Evolutionary conservation across 2,888 invertebrate species (phyloP), one percentile per base, ranked within the genome.

Genomic region (Ophion obscuratus): DNA sequence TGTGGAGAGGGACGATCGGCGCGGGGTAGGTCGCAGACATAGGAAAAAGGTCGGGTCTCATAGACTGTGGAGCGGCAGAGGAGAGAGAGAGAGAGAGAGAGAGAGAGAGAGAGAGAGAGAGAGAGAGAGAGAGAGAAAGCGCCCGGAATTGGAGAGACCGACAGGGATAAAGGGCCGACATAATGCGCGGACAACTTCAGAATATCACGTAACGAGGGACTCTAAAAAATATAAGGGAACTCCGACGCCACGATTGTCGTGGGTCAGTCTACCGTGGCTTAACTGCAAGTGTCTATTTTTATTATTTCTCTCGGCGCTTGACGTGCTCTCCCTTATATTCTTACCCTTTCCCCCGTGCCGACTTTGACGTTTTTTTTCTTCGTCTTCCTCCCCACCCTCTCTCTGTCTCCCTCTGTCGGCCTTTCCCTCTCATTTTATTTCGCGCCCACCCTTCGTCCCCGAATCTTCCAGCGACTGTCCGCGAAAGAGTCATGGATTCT

Each of bases 221-320:
- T 90, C 90, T 91, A 89, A 90, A 92, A 82, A 92, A 92, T 92
- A 92, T 91, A 92, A 91, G 91, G 91, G 91, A 73, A 71, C 40
- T 75, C 24, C 71, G 82, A 80, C 82, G 85, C 82, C 91, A 91
- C 93, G 91, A 93, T 93, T 92, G 93, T 93, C 90, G 91, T 92
- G 92, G 92, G 92, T 92, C 92, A 92, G 91, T 93, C 93, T 93
- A 92, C 89, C 93, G 91, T 93, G 90, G 89, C 86, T 91, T 92
- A 92, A 92, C 92, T 92, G 92, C 91, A 88, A 92, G 89, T 93
- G 92, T 92, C 92, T 91, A 90, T 92, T 92, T 92, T 92, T 93
- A 91, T 93, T 92, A 92, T 93, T 92, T 90, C 89, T 89, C 76
- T 59, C 59, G 14, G 59, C 89, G 20, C 80, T 76, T 84, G 87